A percentile compares a stretch with the other conserved stretches of the same genome.
phyloP scores from a whole-genome alignment of 2,888 invertebrate species.

The Calameuta filiformis region DNA sequence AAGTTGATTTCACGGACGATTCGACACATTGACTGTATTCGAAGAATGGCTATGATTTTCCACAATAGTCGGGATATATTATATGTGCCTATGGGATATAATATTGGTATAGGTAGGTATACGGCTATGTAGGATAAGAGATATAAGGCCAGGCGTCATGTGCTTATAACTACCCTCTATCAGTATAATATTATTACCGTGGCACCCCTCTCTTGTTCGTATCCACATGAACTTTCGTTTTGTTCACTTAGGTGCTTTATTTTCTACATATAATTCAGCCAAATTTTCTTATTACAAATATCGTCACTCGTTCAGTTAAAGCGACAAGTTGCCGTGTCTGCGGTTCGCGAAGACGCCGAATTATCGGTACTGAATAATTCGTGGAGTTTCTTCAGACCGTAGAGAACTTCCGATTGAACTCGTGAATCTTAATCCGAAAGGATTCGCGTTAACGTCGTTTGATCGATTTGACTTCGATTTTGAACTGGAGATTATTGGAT shows the following conservation, averaged over 20 bases:
- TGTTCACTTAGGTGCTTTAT: neutral
- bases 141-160: constrained; percentile 59
- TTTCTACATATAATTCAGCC: neutral
- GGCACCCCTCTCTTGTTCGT: neutral
- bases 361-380: neutral
- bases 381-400: neutral
- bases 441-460: neutral
- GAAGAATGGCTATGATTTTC: constrained; percentile 29
- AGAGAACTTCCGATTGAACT: neutral
- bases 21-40: constrained; percentile 40
- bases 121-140: constrained; percentile 56
- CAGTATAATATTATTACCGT: constrained; percentile 62
- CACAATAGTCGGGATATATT: neutral
- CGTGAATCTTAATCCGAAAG: neutral
- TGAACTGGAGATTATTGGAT: neutral
- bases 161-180: constrained; percentile 61
- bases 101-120: constrained; percentile 14
- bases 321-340: neutral
- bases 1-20: constrained; percentile 61
- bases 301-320: neutral
- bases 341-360: neutral
- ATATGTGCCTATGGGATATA: neutral
- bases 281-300: neutral
- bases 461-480: neutral
- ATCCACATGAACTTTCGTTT: neutral